Percentiles rank a stretch among this genome's conserved stretches.
These are phyloP conservation scores for Oryzias sinensis DNA, from an alignment of 2,797 vertebrate genomes.

Conservation along the genomic window DNA sequence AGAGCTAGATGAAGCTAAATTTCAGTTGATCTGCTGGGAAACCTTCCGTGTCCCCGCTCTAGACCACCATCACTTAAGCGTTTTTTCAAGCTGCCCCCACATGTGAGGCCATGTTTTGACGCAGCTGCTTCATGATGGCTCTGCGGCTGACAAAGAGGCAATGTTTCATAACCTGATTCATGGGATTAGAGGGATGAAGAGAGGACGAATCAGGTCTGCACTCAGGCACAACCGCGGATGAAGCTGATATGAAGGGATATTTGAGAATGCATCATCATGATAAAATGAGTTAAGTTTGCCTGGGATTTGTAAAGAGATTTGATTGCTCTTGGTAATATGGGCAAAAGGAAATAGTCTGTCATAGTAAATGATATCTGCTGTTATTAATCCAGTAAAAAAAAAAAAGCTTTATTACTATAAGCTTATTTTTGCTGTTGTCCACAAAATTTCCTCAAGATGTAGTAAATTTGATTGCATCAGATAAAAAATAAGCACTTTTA, in stretches of 20 bases:
- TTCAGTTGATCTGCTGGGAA: constrained; percentile 40
- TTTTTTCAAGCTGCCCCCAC: constrained; percentile 16
- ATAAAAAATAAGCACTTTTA: too few species aligned
- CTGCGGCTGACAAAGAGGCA: constrained; percentile 41
- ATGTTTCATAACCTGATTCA: constrained; percentile 58
- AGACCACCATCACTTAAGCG: constrained; percentile 24
- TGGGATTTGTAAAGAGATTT: constrained; percentile 7
- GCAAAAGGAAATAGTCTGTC: constrained; percentile 4
- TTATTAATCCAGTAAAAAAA: background rate
- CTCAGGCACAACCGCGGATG: constrained; percentile 24
- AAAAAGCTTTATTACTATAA: too few species aligned
- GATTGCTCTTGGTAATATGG: background rate
- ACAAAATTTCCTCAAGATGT: too few species aligned
- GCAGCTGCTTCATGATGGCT: constrained; percentile 45
- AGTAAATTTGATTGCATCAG: too few species aligned
- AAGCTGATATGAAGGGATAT: constrained; percentile 32
- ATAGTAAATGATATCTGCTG: background rate
- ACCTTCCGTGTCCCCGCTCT: constrained; percentile 25
- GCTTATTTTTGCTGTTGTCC: too few species aligned
- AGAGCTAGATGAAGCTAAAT: too few species aligned
- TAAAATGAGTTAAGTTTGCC: constrained; percentile 16
- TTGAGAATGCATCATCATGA: constrained; percentile 9
- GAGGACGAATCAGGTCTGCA: constrained; percentile 55
- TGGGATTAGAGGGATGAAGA: constrained; percentile 57
- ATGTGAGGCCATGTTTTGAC: constrained; percentile 54